Evolutionary conservation across 2,888 invertebrate genomes (phyloP).

Genomic region (Myopa testacea): DNA sequence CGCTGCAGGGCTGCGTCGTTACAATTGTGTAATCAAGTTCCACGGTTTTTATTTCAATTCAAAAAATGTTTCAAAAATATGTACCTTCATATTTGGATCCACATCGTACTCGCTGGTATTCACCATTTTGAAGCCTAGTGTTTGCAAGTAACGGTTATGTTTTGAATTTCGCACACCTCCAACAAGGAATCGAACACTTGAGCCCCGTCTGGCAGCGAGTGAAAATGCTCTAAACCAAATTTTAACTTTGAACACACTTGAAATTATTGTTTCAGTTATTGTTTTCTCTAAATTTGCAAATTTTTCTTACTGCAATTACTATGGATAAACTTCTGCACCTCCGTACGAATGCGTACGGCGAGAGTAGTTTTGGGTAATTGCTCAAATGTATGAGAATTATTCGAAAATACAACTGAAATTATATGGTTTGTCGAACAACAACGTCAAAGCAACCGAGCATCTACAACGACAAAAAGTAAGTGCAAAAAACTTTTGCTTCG

Average conservation of each 20-base stretch:
- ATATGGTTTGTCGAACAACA: conserved; percentile 9
- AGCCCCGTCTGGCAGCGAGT: not conserved
- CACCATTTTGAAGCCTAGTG: conserved; percentile 58
- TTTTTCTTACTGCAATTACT: not conserved
- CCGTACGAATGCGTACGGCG: conserved; percentile 5
- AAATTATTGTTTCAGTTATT: not conserved
- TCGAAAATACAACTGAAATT: conserved; percentile 1
- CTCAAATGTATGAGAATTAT: not conserved
- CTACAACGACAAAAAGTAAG: conserved; percentile 40
- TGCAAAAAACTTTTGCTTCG: conserved; percentile 37
- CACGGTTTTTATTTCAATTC: not conserved
- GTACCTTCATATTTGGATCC: conserved; percentile 63
- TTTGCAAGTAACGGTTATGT: conserved; percentile 12
- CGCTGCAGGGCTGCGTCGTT: not conserved
- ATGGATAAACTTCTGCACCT: conserved; percentile 6
- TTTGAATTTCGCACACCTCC: conserved; percentile 7
- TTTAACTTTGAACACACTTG: not conserved
- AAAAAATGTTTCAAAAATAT: not conserved
- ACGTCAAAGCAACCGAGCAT: conserved; percentile 38
- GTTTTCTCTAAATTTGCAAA: not conserved
- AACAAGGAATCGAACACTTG: conserved; percentile 4
- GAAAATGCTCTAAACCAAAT: conserved; percentile 12
- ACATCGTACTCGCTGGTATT: conserved; percentile 64
- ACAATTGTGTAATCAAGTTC: conserved; percentile 38
- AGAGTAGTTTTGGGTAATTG: conserved; percentile 8